Evolutionary conservation across 2,797 vertebrate genomes (phyloP).

Genomic region (Alcedo atthis): DNA sequence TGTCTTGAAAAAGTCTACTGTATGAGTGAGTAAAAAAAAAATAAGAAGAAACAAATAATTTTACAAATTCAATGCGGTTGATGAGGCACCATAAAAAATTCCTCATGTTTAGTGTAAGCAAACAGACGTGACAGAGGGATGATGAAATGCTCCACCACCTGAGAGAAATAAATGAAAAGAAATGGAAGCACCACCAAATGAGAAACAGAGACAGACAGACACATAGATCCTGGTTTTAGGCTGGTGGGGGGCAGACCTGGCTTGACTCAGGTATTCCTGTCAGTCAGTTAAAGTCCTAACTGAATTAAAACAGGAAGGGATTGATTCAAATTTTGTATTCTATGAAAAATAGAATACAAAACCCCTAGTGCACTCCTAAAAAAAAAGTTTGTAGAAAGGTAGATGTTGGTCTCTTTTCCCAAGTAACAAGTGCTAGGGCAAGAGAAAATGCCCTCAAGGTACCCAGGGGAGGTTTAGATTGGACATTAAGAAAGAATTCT

Average conservation of each 20-base stretch:
- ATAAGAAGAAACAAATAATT: constrained; percentile 35
- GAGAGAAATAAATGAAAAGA: background rate
- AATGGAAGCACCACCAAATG: background rate
- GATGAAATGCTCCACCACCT: constrained; percentile 10
- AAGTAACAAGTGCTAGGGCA: background rate
- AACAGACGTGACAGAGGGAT: background rate
- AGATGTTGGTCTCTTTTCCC: background rate
- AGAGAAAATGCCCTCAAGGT: background rate
- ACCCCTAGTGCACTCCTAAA: background rate
- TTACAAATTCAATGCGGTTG: constrained; percentile 3
- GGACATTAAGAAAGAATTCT: background rate
- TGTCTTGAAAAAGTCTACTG: constrained; percentile 40
- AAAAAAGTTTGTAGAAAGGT: background rate
- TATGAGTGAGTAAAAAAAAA: constrained; percentile 37
- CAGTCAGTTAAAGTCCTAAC: background rate
- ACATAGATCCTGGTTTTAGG: background rate
- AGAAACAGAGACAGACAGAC: background rate
- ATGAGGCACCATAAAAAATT: constrained; percentile 21
- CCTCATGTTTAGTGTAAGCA: background rate
- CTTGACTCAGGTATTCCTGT: background rate
- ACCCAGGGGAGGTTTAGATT: background rate
- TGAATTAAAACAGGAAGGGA: background rate
- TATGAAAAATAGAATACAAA: background rate
- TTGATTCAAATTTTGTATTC: background rate
- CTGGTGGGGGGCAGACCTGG: background rate